Evolutionary conservation across 1,140 invertebrate species (phyloP).

Genomic region (Neodiprion lecontei): DNA sequence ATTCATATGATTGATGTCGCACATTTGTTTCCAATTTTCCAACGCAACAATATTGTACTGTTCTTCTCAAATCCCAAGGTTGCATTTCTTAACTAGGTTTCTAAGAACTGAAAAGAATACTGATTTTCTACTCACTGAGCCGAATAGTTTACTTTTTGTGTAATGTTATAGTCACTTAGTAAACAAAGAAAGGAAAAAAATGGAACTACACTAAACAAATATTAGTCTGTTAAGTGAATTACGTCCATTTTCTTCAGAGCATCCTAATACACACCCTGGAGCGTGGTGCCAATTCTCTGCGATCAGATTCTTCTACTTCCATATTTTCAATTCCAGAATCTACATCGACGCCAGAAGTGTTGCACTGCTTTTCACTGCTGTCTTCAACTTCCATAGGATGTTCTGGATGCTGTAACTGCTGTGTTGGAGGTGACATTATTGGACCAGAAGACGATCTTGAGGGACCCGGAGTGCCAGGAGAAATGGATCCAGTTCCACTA

Average conservation of each 20-base stretch:
- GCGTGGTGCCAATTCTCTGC: slow-evolving; percentile 54
- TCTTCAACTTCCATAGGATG: slow-evolving; percentile 68
- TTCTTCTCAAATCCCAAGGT: too few species aligned
- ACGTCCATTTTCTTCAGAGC: too few species aligned
- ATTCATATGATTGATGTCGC: not conserved
- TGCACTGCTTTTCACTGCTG: slow-evolving; percentile 59
- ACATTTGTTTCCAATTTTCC: slow-evolving; percentile 23
- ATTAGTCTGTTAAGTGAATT: not conserved
- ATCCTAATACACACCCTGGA: slow-evolving; percentile 47
- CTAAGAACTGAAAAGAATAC: too few species aligned
- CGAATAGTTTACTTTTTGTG: too few species aligned
- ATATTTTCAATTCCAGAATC: slow-evolving; percentile 80
- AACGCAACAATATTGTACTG: not conserved
- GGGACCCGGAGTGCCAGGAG: slow-evolving; percentile 45
- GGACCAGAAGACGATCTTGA: slow-evolving; percentile 48
- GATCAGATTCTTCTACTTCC: slow-evolving; percentile 69
- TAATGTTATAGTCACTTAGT: too few species aligned
- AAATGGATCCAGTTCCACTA: slow-evolving; percentile 29
- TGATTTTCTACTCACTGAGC: too few species aligned
- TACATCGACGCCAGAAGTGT: slow-evolving; percentile 66
- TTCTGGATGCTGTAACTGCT: slow-evolving; percentile 44
- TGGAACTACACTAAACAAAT: not conserved
- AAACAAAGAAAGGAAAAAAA: too few species aligned
- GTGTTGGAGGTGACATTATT: slow-evolving; percentile 45
- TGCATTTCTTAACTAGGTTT: too few species aligned